phyloP scores from a whole-genome alignment of 2,797 vertebrate genomes.

The Sciurus vulgaris region DNA sequence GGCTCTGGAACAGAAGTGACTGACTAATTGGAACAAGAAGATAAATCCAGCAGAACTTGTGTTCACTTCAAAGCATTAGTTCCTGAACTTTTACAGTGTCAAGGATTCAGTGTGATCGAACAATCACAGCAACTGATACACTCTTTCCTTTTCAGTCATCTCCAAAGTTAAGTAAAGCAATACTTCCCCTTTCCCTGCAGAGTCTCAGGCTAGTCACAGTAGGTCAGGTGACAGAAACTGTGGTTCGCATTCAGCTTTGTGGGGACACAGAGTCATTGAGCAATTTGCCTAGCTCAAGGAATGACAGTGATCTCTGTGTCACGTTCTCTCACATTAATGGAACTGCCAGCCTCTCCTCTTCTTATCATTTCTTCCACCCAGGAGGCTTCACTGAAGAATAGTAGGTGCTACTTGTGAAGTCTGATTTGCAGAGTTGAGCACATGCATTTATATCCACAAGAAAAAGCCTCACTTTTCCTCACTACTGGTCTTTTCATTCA shows the following conservation, averaged over 20 bases:
- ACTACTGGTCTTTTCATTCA: not conserved
- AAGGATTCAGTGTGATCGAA: not conserved
- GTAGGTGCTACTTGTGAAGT: not conserved
- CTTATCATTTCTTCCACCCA: not conserved
- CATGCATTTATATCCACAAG: not conserved
- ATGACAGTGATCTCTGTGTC: conserved; percentile 43
- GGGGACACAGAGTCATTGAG: conserved; percentile 64
- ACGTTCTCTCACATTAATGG: conserved; percentile 45
- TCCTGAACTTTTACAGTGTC: not conserved
- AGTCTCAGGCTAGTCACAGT: conserved; percentile 36
- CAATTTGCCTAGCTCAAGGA: conserved; percentile 59
- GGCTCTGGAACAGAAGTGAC: not conserved
- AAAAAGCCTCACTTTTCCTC: not conserved
- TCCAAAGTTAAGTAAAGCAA: conserved; percentile 41
- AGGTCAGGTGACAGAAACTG: conserved; percentile 78
- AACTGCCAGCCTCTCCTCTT: conserved; percentile 12
- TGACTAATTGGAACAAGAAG: not conserved
- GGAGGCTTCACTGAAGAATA: not conserved
- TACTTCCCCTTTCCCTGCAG: conserved; percentile 66
- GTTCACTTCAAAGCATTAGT: not conserved
- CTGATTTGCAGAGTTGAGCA: not conserved
- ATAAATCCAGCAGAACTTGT: not conserved
- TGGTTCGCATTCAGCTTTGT: conserved; percentile 75
- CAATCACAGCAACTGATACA: conserved; percentile 62
- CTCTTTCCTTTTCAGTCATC: conserved; percentile 61